A percentile compares a stretch with the other conserved stretches of the same genome.
Evolutionary conservation across 2,888 invertebrate genomes (phyloP).

Genomic region (Allygus modestus): DNA sequence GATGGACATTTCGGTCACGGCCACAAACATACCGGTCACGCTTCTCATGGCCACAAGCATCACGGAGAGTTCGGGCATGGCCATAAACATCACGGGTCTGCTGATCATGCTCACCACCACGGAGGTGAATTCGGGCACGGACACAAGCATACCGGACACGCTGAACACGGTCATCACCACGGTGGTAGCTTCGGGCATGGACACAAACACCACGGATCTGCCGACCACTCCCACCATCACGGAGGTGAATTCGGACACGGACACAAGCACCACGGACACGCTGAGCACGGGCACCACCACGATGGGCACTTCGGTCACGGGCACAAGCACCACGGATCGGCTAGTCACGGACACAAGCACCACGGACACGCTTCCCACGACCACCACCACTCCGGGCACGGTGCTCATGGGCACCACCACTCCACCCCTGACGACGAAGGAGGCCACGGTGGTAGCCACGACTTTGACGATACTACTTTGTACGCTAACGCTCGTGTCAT

Average conservation of each 20-base stretch:
- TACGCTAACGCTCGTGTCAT: conserved; percentile 41
- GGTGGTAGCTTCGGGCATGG: conserved; percentile 71
- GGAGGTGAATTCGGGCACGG: conserved; percentile 67
- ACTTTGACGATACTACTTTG: conserved; percentile 22
- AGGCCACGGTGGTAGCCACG: conserved; percentile 31
- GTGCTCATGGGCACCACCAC: conserved; percentile 62
- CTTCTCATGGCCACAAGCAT: conserved; percentile 68
- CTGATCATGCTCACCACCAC: conserved; percentile 68
- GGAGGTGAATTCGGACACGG: conserved; percentile 67
- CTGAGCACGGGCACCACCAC: conserved; percentile 75
- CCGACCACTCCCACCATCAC: conserved; percentile 71
- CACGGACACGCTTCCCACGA: conserved; percentile 76
- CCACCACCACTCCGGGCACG: conserved; percentile 64
- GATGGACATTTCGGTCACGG: conserved; percentile 69
- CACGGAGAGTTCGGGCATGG: conserved; percentile 64
- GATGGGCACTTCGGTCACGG: conserved; percentile 75
- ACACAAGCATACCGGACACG: conserved; percentile 65
- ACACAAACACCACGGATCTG: conserved; percentile 75
- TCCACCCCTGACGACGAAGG: conserved; percentile 63
- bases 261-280: conserved; percentile 70
- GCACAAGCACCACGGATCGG: conserved; percentile 73
- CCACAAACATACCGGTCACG: conserved; percentile 69
- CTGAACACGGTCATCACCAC: conserved; percentile 69
- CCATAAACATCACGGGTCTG: conserved; percentile 67
- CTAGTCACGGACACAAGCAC: conserved; percentile 75